Conservation (phyloP, 30 jellyfish, hydroid and myxozoan species). For the Cassiopea andromeda region DNA sequence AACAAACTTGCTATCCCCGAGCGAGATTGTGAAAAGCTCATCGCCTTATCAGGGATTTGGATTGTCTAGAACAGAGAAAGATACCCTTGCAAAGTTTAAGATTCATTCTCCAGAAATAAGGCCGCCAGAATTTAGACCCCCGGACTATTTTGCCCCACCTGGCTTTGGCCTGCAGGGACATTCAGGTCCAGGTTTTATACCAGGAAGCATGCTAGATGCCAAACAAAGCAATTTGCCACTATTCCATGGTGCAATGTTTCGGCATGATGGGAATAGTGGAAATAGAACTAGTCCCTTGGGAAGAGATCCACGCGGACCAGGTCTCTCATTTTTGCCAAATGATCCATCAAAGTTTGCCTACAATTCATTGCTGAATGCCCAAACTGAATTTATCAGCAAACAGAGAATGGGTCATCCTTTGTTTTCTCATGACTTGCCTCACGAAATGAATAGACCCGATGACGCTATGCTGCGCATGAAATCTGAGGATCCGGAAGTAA, state of each 20-base stretch:
- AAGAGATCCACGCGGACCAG: conserved; percentile 26
- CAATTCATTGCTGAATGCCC: conserved; percentile 29
- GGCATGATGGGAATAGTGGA: conserved; percentile 24
- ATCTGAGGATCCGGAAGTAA: conserved; percentile 39
- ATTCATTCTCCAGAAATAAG: conserved; percentile 39
- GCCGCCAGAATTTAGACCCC: conserved; percentile 54
- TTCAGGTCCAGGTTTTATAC: conserved; percentile 51
- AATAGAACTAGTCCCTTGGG: conserved; percentile 48
- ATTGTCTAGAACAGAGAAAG: conserved; percentile 40
- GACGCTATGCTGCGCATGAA: background rate
- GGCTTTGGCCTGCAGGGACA: conserved; percentile 46
- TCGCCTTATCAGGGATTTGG: conserved; percentile 29
- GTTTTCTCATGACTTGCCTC: conserved; percentile 48
- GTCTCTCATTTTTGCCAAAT: conserved; percentile 7
- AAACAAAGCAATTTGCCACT: conserved; percentile 16
- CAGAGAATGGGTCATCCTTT: conserved; percentile 46
- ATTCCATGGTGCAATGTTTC: conserved; percentile 41
- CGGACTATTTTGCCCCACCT: conserved; percentile 53
- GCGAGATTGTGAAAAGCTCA: conserved; percentile 7
- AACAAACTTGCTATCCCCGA: background rate
- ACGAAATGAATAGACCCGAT: conserved; percentile 21
- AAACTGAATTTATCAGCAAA: conserved; percentile 41
- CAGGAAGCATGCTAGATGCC: conserved; percentile 57
- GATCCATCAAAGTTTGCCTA: conserved; percentile 30
- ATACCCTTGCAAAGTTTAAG: conserved; percentile 35